Base-by-base conservation (phyloP, 2,113 vertebrate species). In the Hydrochoerus hydrochaeris region DNA sequence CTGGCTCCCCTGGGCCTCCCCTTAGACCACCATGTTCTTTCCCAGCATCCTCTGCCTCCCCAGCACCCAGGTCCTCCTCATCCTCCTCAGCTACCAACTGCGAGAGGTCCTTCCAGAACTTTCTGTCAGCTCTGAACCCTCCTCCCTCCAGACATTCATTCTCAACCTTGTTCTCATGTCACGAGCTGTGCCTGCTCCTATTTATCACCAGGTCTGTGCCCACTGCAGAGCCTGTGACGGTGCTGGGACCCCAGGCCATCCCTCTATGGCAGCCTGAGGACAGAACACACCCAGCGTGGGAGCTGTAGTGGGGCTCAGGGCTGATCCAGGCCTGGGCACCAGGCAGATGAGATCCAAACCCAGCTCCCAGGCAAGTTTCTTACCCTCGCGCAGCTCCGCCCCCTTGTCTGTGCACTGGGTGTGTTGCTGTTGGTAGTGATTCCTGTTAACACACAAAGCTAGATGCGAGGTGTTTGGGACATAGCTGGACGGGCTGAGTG, bases 21-120 rank as follows among this genome's bases (percentile, higher is more conserved):
- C 35, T 57, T 9, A 7, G 52, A 49, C 91, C n/a, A 6, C 78
- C 88, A 58, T 85, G 32, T 77, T 87, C 95, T 73, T 62, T 88
- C 67, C 85, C 49, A 32, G 75, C n/a, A 49, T 86, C 35, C 80
- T 19, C 63, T 80, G 35, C 35, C 16, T 63, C 80, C 71, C 10
- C 1, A 54, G 75, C 1, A 0, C 28, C n/a, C 44, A 60, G 35
- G 26, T 57, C 12, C 80, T 84, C n/a, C 71, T 83, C 52, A 7
- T 17, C 84, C 67, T 77, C 46, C 60, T 11, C 1, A 32, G 54
- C 2, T 80, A 49, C 60, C 75, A 69, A 80, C 46, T 28, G 24
- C 1, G 17, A 57, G 57, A 85, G 78, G 38, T 38, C 67, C 46
- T 83, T 30, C 49, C 8, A 3, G 81, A 77, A 75, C 85, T 11